These are phyloP conservation scores for Asbolus verrucosus DNA, from an alignment of 1,140 invertebrate genomes.

Conservation along the genomic window DNA sequence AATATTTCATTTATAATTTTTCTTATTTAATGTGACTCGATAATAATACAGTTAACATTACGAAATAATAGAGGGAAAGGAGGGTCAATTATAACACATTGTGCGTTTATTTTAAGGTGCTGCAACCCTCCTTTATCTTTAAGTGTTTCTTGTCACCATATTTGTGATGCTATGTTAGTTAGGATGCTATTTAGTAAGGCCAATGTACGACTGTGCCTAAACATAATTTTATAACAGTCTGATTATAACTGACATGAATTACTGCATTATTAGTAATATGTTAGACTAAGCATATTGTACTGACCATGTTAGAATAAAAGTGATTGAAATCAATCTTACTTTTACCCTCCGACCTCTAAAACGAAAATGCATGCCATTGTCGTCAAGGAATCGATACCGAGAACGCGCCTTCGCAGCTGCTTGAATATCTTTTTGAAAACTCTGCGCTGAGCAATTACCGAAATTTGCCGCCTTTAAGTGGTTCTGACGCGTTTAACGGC, in stretches of 20 bases:
- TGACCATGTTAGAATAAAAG: conserved; percentile 41
- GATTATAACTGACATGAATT: conserved; percentile 36
- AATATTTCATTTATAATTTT: conserved; percentile 24
- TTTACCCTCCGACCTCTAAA: neutral
- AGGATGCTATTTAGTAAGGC: conserved; percentile 46
- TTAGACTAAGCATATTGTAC: conserved; percentile 43
- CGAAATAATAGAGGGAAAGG: conserved; percentile 11
- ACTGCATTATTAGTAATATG: conserved; percentile 24
- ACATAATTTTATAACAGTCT: conserved; percentile 49
- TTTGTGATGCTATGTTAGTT: conserved; percentile 46
- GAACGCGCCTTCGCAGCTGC: neutral
- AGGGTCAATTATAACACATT: conserved; percentile 10
- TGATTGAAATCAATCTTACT: neutral
- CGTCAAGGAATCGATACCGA: too few relatives aligned
- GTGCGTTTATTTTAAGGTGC: neutral
- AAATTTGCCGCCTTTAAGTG: conserved; percentile 30
- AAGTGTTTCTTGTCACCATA: conserved; percentile 33
- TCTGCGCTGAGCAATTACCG: conserved; percentile 1
- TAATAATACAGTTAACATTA: conserved; percentile 35
- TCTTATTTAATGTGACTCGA: conserved; percentile 39
- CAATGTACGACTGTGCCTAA: conserved; percentile 50
- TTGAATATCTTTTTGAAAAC: conserved; percentile 1
- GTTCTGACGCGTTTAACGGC: conserved; percentile 24
- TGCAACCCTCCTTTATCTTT: conserved; percentile 13
- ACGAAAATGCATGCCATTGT: too few relatives aligned